Percentiles rank a stretch among this genome's conserved stretches.
These are phyloP conservation scores for Marcusenius ussheri DNA, from an alignment of 2,113 vertebrate genomes.

Conservation along the genomic window DNA sequence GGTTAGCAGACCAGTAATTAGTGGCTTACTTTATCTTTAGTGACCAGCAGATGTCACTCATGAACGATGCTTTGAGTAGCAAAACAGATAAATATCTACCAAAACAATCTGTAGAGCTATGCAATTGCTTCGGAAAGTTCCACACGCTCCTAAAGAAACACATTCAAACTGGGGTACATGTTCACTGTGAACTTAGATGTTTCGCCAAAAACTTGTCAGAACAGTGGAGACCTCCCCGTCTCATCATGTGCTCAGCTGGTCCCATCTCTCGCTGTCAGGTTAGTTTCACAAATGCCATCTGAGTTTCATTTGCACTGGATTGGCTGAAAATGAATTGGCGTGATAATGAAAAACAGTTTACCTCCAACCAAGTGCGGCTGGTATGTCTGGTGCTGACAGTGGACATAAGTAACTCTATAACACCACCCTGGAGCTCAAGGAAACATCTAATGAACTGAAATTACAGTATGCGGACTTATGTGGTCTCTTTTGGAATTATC, in stretches of 20 bases:
- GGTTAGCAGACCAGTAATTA: background rate
- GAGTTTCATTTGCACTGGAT: background rate
- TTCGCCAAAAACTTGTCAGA: background rate
- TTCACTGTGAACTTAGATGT: background rate
- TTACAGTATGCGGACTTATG: background rate
- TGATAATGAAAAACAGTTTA: background rate
- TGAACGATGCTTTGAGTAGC: background rate
- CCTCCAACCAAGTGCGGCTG: background rate
- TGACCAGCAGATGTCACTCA: conserved; percentile 4
- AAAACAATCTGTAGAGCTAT: background rate
- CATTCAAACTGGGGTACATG: background rate
- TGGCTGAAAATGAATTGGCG: background rate
- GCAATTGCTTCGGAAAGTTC: background rate
- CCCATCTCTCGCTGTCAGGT: background rate
- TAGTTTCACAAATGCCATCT: background rate
- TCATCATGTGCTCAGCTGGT: background rate
- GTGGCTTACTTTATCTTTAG: background rate
- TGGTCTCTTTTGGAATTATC: background rate
- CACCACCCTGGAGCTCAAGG: background rate
- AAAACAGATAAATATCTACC: background rate
- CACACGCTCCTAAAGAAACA: background rate
- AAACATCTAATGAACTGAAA: background rate
- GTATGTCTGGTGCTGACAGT: background rate
- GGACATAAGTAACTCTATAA: background rate
- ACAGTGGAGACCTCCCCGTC: background rate